Evolutionary conservation across 2,113 vertebrate genomes (phyloP).

Genomic region (Stictonetta naevosa): DNA sequence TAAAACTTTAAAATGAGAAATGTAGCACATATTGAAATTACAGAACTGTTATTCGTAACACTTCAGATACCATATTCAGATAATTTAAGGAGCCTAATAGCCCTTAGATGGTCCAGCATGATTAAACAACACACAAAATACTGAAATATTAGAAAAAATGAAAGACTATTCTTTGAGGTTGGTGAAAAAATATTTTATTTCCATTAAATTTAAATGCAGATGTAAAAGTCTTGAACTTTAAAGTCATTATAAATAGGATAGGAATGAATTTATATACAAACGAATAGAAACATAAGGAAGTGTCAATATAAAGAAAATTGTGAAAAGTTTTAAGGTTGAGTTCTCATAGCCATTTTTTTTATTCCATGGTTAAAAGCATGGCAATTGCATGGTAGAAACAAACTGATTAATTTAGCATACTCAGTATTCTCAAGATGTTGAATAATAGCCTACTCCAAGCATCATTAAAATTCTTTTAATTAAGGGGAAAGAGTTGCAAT

Average conservation of each 20-base stretch:
- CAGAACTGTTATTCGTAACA: conserved; percentile 44
- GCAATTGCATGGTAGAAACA: not conserved
- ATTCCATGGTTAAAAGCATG: not conserved
- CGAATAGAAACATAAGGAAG: not conserved
- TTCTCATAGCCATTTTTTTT: not conserved
- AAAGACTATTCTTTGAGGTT: not conserved
- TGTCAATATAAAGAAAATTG: not conserved
- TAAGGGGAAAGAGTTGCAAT: not conserved
- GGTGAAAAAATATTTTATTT: not conserved
- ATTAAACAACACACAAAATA: not conserved
- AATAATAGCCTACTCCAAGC: not conserved
- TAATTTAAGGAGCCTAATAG: conserved; percentile 15
- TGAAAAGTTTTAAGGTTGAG: not conserved
- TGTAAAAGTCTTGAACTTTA: not conserved
- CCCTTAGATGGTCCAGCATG: not conserved
- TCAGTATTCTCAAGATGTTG: not conserved
- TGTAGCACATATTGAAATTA: conserved; percentile 52
- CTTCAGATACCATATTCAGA: conserved; percentile 53
- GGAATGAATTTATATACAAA: not conserved
- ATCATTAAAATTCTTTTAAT: not conserved
- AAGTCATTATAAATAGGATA: not conserved
- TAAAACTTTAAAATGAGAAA: conserved; percentile 67
- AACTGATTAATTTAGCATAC: not conserved
- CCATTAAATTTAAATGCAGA: not conserved
- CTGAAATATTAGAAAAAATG: not conserved